Conservation (phyloP, 2,797 vertebrate genomes). For the Monodelphis domestica region DNA sequence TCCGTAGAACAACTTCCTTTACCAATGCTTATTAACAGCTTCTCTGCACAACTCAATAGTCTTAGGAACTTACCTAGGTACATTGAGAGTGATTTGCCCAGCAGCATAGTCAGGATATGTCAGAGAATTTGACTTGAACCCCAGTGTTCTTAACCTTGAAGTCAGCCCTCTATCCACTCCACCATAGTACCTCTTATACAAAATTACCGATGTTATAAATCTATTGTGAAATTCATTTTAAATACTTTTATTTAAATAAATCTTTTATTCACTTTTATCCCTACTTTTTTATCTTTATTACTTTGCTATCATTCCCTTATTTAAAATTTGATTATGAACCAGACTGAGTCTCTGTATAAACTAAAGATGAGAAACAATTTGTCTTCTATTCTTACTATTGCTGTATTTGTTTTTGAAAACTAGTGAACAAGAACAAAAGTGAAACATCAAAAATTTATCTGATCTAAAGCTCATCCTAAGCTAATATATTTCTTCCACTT, state of each 20-base stretch:
- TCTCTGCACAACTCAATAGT: not conserved
- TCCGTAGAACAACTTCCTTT: not conserved
- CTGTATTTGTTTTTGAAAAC: slow-evolving; percentile 28
- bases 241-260: not conserved
- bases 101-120: not conserved
- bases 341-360: not conserved
- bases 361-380: not conserved
- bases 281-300: not conserved
- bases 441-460: not conserved
- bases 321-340: not conserved
- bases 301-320: not conserved
- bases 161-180: not conserved
- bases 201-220: not conserved
- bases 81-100: not conserved
- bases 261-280: not conserved
- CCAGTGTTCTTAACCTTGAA: not conserved
- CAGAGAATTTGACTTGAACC: not conserved
- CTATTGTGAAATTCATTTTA: not conserved
- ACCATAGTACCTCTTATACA: not conserved
- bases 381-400: not conserved
- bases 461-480: not conserved
- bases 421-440: not conserved
- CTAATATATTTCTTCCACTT: not conserved
- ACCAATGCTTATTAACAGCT: not conserved
- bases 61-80: not conserved